Evolutionary conservation across 2,888 invertebrate genomes (phyloP).

Genomic region (Limnephilus lunatus): DNA sequence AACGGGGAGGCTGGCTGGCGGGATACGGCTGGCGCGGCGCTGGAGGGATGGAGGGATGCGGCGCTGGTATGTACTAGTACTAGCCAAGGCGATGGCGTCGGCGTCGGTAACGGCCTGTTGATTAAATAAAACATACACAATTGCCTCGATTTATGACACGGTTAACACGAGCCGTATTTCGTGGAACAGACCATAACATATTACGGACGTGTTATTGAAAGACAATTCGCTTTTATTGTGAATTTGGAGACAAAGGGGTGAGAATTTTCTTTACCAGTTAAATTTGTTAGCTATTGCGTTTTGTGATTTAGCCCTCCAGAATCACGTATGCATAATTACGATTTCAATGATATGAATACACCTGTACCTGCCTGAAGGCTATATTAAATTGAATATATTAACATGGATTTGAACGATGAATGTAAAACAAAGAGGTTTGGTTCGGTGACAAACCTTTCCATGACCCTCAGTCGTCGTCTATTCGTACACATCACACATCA

Average conservation of each 20-base stretch:
- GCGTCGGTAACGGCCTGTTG: constrained; percentile 51
- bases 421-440: too few relatives aligned
- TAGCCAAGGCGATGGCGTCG: background rate
- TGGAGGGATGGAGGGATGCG: background rate
- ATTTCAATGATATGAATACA: background rate
- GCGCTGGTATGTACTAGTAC: background rate
- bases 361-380: too few relatives aligned
- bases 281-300: background rate
- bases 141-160: constrained; percentile 46
- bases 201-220: constrained; percentile 6
- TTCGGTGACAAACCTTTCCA: too few relatives aligned
- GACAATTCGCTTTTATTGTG: constrained; percentile 11
- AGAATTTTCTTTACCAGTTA: background rate
- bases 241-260: constrained; percentile 4
- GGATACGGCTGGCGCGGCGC: constrained; percentile 16
- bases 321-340: too few relatives aligned
- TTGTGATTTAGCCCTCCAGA: background rate
- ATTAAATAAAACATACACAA: constrained; percentile 56
- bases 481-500: background rate
- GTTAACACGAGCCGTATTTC: constrained; percentile 40
- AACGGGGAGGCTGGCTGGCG: background rate
- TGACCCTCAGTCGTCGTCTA: background rate
- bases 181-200: constrained; percentile 22
- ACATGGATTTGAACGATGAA: too few relatives aligned
- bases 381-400: too few relatives aligned